Evolutionary conservation across 2,888 invertebrate genomes (phyloP), one percentile per base, ranked within the genome.

Genomic region (Drosophila peninsularis): DNA sequence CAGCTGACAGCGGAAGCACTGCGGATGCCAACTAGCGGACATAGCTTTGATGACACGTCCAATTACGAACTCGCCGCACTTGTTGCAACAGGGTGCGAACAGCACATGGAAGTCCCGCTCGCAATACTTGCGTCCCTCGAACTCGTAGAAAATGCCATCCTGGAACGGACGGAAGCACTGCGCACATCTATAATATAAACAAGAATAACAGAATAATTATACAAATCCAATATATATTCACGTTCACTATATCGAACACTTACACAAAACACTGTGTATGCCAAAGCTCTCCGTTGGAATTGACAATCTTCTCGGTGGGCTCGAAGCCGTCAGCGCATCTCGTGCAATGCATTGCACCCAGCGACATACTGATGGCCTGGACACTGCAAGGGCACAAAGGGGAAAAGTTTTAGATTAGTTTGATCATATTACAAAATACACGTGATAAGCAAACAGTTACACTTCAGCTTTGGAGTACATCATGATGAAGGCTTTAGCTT

Each of bases 201-300:
- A 14, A 7, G 3, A 37, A 37, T 19, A 5, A 27, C 10, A 14
- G 0, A 45, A 17, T 3, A 9, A 5, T 9, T 21, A 21, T 13
- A 17, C 1, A 17, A 5, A 41, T 39, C 5, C 5, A 27, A 17
- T 11, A 41, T 11, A 21, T 11, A 3, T 19, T 5, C 1, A 42
- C 5, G 27, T 44, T 27, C 27, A 24, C 17, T 11, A 7, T 47
- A 10, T 39, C n/a, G n/a, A 6, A 10, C 0, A 94, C 96, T 95
- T 94, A 99, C 98, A 99, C 99, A 94, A 99, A 99, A 92, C 99
- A 99, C 89, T 98, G 97, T 6, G 98, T 97, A 93, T 99, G 99
- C 98, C 98, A 99, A 44, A 99, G 94, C 93, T 99, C 98, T 62
- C 99, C 99, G 90, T 97, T 98, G 0, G 99, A 98, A 93, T 99